phyloP scores from a whole-genome alignment of 2,888 invertebrate species.

The Theretra japonica region DNA sequence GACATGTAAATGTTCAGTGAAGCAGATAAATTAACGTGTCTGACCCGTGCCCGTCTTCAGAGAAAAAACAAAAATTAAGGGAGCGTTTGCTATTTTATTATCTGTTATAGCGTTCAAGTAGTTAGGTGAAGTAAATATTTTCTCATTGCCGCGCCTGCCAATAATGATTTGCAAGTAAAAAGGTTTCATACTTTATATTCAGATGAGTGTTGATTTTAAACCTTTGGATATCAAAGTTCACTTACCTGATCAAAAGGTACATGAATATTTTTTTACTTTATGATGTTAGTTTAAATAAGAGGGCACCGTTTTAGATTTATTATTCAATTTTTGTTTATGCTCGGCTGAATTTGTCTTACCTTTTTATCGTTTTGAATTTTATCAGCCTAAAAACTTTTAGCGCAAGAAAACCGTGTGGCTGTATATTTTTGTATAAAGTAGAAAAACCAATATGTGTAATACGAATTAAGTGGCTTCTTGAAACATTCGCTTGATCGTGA shows the following conservation, averaged over 20 bases:
- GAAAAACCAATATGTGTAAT: not conserved
- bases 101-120: not conserved
- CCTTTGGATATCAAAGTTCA: slow-evolving; percentile 6
- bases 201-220: slow-evolving; percentile 34
- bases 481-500: not conserved
- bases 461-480: not conserved
- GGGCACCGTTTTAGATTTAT: not conserved
- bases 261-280: not conserved
- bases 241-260: not conserved
- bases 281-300: not conserved
- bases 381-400: not conserved
- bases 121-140: slow-evolving; percentile 39
- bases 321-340: not conserved
- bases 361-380: not conserved
- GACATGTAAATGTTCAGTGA: slow-evolving; percentile 50
- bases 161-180: slow-evolving; percentile 48
- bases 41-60: slow-evolving; percentile 41
- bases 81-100: slow-evolving; percentile 31
- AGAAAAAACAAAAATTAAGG: slow-evolving; percentile 22
- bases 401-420: not conserved
- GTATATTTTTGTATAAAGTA: not conserved
- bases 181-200: slow-evolving; percentile 38
- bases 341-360: not conserved
- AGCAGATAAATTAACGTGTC: slow-evolving; percentile 56
- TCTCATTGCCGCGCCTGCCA: slow-evolving; percentile 48